Percentiles rank a stretch among this genome's conserved stretches.
Evolutionary conservation across 1,140 invertebrate species (phyloP).

Genomic region (Drosophila baimaii): DNA sequence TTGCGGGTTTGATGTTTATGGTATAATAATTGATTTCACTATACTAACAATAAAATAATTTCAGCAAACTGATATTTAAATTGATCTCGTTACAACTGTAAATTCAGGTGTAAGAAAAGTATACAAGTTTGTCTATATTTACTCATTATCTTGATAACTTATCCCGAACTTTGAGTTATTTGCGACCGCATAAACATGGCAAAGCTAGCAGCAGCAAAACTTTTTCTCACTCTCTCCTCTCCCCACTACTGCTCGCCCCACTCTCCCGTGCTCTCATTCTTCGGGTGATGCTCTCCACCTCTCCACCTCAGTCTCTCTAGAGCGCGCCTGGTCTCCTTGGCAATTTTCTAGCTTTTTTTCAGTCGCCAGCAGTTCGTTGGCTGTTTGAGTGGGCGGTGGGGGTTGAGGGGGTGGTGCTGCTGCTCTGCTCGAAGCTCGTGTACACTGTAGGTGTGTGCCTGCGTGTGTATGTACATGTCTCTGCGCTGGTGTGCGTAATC

Average conservation of each 20-base stretch:
- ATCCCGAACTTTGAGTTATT: neutral
- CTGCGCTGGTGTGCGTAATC: slow-evolving; percentile 46
- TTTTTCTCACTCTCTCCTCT: slow-evolving; percentile 58
- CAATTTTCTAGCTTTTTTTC: slow-evolving; percentile 78
- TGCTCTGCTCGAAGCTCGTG: slow-evolving; percentile 9
- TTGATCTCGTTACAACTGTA: too few relatives aligned
- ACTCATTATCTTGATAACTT: neutral
- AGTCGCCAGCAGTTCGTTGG: slow-evolving; percentile 71
- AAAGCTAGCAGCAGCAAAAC: slow-evolving; percentile 35
- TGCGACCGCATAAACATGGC: slow-evolving; percentile 38
- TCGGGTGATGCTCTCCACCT: slow-evolving; percentile 27
- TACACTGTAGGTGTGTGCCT: slow-evolving; percentile 21
- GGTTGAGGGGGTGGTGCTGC: slow-evolving; percentile 7
- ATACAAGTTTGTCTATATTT: neutral
- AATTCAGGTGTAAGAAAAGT: too few relatives aligned
- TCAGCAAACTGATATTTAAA: neutral
- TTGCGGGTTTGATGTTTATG: neutral
- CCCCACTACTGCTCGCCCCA: slow-evolving; percentile 18
- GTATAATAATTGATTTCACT: too few relatives aligned
- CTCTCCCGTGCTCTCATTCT: slow-evolving; percentile 26
- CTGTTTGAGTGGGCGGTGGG: slow-evolving; percentile 37
- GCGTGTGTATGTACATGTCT: slow-evolving; percentile 15
- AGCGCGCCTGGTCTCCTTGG: slow-evolving; percentile 42
- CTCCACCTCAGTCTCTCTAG: slow-evolving; percentile 17
- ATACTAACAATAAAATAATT: too few relatives aligned